Evolutionary conservation across 2,113 vertebrate species (phyloP).

Genomic region (Butastur rufipennis): DNA sequence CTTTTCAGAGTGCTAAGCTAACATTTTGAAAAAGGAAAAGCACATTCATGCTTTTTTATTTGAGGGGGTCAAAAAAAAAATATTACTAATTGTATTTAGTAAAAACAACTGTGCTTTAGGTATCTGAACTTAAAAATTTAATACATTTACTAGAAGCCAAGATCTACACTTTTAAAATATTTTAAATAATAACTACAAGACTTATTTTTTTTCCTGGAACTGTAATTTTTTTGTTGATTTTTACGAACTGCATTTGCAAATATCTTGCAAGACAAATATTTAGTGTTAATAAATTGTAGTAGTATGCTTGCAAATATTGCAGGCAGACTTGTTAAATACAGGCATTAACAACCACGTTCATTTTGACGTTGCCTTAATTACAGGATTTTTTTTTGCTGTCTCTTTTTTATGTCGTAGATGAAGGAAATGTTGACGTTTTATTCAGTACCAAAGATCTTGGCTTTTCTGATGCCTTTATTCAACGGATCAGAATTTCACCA

Average conservation of each 20-base stretch:
- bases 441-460: slow-evolving; percentile 72
- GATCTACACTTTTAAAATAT: neutral
- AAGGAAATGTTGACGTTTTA: slow-evolving; percentile 62
- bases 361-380: neutral
- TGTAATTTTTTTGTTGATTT: neutral
- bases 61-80: rapidly evolving
- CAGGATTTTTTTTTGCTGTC: neutral
- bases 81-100: neutral
- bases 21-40: neutral
- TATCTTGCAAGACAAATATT: neutral
- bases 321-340: neutral
- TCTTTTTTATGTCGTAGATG: slow-evolving; percentile 25
- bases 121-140: neutral
- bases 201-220: neutral
- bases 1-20: neutral
- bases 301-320: neutral
- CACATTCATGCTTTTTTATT: neutral
- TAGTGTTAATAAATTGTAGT: neutral
- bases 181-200: neutral
- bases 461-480: slow-evolving; percentile 74
- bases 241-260: neutral
- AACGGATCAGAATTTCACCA: slow-evolving; percentile 88
- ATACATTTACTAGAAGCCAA: neutral
- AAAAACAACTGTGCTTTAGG: neutral
- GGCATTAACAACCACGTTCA: neutral